phyloP scores from a whole-genome alignment of 2,113 vertebrate genomes.

The Rafetus swinhoei region DNA sequence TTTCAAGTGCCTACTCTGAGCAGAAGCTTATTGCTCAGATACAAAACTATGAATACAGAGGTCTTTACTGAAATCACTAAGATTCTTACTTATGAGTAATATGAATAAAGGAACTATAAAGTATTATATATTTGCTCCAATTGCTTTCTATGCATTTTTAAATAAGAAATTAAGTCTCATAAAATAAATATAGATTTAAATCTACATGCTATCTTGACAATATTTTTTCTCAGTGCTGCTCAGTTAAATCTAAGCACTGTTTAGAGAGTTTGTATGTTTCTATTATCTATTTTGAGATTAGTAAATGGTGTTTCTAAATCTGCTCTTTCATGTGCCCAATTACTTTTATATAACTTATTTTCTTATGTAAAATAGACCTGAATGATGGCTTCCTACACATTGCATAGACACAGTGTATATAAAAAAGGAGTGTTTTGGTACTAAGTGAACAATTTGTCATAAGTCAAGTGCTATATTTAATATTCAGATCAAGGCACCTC shows the following conservation, averaged over 20 bases:
- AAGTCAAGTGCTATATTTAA: constrained; percentile 79
- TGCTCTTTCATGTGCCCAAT: neutral
- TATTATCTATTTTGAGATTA: neutral
- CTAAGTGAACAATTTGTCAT: constrained; percentile 72
- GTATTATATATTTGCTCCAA: neutral
- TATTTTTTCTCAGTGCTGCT: neutral
- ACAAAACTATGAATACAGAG: neutral
- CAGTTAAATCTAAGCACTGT: neutral
- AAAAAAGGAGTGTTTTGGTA: constrained; percentile 32
- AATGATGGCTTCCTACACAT: neutral
- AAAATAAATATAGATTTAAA: neutral
- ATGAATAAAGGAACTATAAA: neutral
- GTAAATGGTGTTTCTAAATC: constrained; percentile 16
- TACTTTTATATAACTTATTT: constrained; percentile 38
- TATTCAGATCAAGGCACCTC: constrained; percentile 84
- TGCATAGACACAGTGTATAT: neutral
- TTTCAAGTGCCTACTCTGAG: neutral
- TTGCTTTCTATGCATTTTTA: neutral
- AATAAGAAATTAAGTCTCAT: neutral
- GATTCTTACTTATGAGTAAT: neutral
- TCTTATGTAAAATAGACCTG: constrained; percentile 14
- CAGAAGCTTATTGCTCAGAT: neutral
- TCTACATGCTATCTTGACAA: neutral
- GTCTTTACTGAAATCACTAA: neutral
- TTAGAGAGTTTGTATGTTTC: constrained; percentile 26